Base-by-base conservation (phyloP, 2,888 invertebrate species). In the Leptura quadrifasciata region DNA sequence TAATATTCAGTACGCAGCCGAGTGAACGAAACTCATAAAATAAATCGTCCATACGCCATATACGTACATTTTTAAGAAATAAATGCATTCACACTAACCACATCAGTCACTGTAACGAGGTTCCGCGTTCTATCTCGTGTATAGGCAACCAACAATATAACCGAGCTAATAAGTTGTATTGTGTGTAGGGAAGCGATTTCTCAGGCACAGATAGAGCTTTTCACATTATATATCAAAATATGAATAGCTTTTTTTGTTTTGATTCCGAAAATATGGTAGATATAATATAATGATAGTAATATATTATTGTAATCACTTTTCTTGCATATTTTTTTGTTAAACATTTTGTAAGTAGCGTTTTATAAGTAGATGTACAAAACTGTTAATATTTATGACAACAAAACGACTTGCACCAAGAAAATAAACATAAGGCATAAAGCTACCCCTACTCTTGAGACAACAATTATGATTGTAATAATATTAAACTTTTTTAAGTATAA, bases 131-230 rank as follows among this genome's bases (percentile, higher is more conserved):
- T 24, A 12, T 17, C 17, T 61, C 2, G 0, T 35, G 20, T 61
- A 61, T 18, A 61, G 31, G 61, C 61, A 61, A 31, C 61, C 61
- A 61, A 27, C 27, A 31, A 61, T 61, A 35, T 35, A 3, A 1
- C 61, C 2, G 5, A 35, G 61, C 61, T 61, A 61, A 61, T 27
- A 61, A 35, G 31, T 2, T 31, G 15, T 17, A 18, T 31, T 31
- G 61, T 61, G 35, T 35, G 17, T 35, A 61, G 31, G 58, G 35
- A 61, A 31, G 61, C 17, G 10, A 31, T 61, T 61, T 61, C 9
- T 60, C 60, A 18, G 35, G 61, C 27, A 61, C 15, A 2, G 4
- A 61, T 10, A 58, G 15, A 21, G 21, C 58, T 21, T 24, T 58
- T 58, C 58, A 58, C 12, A 12, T 2, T 5, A 15, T 24, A 55